A percentile compares a stretch with the other conserved stretches of the same genome.
Evolutionary conservation across 2,113 vertebrate species (phyloP).

Genomic region (Alaudala cheleensis): DNA sequence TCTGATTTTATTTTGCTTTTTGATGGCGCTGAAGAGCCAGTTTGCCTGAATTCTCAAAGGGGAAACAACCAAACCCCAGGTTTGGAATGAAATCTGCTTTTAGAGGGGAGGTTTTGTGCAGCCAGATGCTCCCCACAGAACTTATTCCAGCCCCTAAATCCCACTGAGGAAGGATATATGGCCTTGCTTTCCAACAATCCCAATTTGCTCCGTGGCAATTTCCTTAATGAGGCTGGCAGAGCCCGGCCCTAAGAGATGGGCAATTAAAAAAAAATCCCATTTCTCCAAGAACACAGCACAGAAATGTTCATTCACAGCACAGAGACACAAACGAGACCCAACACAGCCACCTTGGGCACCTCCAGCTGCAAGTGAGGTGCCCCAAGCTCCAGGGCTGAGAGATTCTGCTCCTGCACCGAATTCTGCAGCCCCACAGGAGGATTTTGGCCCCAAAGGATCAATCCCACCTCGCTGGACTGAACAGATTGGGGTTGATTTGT

Average conservation of each 20-base stretch:
- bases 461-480: rapidly evolving
- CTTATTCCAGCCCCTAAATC: neutral
- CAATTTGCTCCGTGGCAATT: neutral
- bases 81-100: neutral
- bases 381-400: neutral
- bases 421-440: neutral
- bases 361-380: neutral
- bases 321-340: neutral
- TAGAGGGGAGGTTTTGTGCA: neutral
- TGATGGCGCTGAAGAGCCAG: neutral
- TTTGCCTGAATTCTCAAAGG: neutral
- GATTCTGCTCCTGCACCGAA: neutral
- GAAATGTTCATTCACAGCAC: neutral
- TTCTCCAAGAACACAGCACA: neutral
- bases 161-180: rapidly evolving
- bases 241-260: neutral
- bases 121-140: neutral
- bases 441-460: neutral
- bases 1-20: neutral
- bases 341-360: rapidly evolving
- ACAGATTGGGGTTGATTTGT: rapidly evolving
- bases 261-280: neutral
- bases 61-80: neutral
- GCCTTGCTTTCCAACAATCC: neutral
- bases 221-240: neutral